Conservation (phyloP, 2,797 vertebrate species). For the Phaenicophaeus curvirostris region DNA sequence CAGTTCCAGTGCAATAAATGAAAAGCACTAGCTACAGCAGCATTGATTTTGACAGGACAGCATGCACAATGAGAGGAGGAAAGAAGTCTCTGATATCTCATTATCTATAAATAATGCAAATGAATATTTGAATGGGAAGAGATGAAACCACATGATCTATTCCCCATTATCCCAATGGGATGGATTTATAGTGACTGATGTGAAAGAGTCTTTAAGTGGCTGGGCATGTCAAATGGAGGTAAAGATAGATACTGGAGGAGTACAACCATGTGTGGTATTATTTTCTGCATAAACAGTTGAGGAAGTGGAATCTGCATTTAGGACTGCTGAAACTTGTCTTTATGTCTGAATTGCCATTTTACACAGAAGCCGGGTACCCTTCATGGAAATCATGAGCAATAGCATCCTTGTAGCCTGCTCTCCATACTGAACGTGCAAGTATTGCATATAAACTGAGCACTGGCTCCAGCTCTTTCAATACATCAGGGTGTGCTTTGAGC, state of each 20-base stretch:
- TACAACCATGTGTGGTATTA: neutral
- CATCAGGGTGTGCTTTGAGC: neutral
- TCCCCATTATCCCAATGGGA: neutral
- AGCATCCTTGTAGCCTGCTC: neutral
- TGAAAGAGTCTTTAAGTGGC: neutral
- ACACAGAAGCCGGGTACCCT: neutral
- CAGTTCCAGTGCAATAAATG: neutral
- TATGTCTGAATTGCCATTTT: neutral
- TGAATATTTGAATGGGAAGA: slow-evolving; percentile 12
- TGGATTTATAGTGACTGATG: neutral
- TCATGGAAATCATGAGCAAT: neutral
- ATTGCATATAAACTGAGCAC: neutral
- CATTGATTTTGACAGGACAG: neutral
- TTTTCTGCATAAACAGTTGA: neutral
- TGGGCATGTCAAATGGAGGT: neutral
- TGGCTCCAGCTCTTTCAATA: neutral
- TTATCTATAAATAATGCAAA: slow-evolving; percentile 28
- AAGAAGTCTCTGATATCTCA: neutral
- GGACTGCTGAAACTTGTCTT: neutral
- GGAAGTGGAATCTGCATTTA: neutral
- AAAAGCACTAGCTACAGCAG: neutral
- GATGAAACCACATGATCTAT: slow-evolving; percentile 27
- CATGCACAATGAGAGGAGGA: neutral
- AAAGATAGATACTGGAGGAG: neutral
- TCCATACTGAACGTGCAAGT: neutral